Evolutionary conservation across 2,888 invertebrate genomes (phyloP).

Genomic region (Eugnorisma glareosa): DNA sequence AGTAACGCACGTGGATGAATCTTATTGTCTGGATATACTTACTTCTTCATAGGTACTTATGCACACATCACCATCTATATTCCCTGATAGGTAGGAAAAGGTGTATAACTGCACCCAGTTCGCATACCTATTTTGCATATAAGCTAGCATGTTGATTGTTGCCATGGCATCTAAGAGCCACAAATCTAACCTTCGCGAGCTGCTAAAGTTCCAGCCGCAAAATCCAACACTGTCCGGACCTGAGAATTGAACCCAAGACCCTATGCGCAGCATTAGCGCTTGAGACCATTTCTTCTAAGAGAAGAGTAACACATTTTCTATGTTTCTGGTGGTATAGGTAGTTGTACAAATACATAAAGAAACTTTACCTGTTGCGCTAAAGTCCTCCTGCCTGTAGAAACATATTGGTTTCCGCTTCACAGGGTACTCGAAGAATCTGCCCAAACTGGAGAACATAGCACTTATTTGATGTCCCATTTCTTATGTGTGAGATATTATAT

Average conservation of each 20-base stretch:
- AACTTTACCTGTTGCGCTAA: constrained; percentile 87
- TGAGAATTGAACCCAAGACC: constrained; percentile 15
- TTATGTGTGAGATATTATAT: not conserved
- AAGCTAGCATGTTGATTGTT: not conserved
- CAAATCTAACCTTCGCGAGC: not conserved
- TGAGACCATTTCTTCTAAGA: not conserved
- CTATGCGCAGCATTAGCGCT: not conserved
- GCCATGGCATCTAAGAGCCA: not conserved
- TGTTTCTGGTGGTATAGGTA: not conserved
- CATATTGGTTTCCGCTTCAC: constrained; percentile 91
- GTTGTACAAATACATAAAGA: not conserved
- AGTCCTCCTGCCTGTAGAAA: constrained; percentile 90
- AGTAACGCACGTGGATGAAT: not conserved
- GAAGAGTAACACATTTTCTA: not conserved
- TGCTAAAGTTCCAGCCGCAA: not conserved
- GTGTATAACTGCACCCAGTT: not conserved
- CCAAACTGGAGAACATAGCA: constrained; percentile 83
- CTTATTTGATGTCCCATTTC: constrained; percentile 88
- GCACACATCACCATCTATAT: not conserved
- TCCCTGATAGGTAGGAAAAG: not conserved
- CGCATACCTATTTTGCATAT: not conserved
- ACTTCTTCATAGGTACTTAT: not conserved
- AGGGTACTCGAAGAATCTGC: constrained; percentile 90
- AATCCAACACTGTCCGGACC: not conserved
- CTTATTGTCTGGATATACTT: not conserved